Percentiles rank a stretch among this genome's conserved stretches.
Evolutionary conservation across 2,797 vertebrate species (phyloP).

Genomic region (Hydrolagus colliei): DNA sequence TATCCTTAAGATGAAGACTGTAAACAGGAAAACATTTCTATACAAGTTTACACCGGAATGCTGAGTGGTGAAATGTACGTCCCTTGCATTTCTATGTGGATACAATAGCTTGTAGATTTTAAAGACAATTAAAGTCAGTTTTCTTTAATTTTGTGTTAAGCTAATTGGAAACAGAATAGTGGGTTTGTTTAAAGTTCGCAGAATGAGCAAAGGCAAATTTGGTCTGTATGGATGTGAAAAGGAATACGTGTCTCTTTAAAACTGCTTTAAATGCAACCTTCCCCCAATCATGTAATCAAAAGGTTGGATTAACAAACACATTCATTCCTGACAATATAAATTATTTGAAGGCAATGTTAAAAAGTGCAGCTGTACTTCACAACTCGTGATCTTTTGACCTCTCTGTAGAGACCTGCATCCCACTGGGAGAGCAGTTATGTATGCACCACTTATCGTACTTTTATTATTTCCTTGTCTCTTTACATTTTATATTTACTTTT

Average conservation of each 20-base stretch:
- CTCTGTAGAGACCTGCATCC: conserved; percentile 35
- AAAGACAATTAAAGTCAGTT: conserved; percentile 7
- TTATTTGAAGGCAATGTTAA: conserved; percentile 37
- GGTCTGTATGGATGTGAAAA: neutral
- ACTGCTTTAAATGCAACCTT: neutral
- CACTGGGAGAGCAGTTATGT: conserved; percentile 24
- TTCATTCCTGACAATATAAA: conserved; percentile 46
- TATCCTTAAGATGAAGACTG: neutral
- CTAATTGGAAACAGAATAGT: neutral
- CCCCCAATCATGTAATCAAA: conserved; percentile 41
- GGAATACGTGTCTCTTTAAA: conserved; percentile 14
- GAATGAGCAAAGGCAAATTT: neutral
- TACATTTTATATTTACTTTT: conserved; percentile 4
- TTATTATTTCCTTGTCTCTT: conserved; percentile 18
- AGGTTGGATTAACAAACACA: conserved; percentile 41
- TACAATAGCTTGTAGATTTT: neutral
- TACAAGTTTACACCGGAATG: neutral
- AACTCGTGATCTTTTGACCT: conserved; percentile 35
- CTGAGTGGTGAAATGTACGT: no score
- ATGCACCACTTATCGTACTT: neutral
- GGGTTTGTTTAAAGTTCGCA: neutral
- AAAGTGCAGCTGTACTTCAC: conserved; percentile 34
- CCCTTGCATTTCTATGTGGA: neutral
- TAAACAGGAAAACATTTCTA: neutral
- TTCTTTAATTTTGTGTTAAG: conserved; percentile 2